These are phyloP conservation scores for Onchidella celtica DNA, from an alignment of 2,888 invertebrate genomes.

Conservation along the genomic window DNA sequence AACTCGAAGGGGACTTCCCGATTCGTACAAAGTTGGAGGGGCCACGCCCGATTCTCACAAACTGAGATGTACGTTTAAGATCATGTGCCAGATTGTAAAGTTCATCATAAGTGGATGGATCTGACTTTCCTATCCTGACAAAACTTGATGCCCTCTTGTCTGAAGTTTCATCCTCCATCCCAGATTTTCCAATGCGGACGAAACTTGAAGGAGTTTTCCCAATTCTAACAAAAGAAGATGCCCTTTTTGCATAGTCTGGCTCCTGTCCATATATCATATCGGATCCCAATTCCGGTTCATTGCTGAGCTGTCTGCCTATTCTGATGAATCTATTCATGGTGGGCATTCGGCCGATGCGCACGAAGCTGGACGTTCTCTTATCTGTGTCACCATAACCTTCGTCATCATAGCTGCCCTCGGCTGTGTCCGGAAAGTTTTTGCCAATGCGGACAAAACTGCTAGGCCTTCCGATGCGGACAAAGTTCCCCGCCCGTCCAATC, in stretches of 20 bases:
- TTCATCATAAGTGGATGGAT: neutral
- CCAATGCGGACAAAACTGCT: neutral
- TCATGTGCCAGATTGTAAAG: neutral
- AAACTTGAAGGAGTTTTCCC: slow-evolving; percentile 47
- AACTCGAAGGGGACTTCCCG: slow-evolving; percentile 49
- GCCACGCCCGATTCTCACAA: slow-evolving; percentile 45
- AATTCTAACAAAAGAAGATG: slow-evolving; percentile 48
- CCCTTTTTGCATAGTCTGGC: slow-evolving; percentile 9
- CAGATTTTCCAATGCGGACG: slow-evolving; percentile 49
- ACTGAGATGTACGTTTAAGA: slow-evolving; percentile 8
- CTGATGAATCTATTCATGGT: slow-evolving; percentile 34
- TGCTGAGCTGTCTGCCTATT: slow-evolving; percentile 4
- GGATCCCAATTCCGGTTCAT: neutral
- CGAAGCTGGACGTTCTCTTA: slow-evolving; percentile 40
- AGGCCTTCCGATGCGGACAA: neutral
- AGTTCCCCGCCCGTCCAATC: neutral
- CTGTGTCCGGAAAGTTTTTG: neutral
- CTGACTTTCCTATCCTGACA: slow-evolving; percentile 18
- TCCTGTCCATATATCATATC: neutral
- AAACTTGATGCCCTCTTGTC: slow-evolving; percentile 32
- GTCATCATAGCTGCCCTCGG: neutral
- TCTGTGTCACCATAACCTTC: slow-evolving; percentile 18
- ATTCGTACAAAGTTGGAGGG: slow-evolving; percentile 50
- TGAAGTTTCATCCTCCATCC: neutral
- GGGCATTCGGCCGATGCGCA: slow-evolving; percentile 28